Percentiles rank a stretch among this genome's conserved stretches.
These are phyloP conservation scores for Ianthella basta DNA, from an alignment of 37 sponge, comb jelly and placozoan species.

Conservation along the genomic window DNA sequence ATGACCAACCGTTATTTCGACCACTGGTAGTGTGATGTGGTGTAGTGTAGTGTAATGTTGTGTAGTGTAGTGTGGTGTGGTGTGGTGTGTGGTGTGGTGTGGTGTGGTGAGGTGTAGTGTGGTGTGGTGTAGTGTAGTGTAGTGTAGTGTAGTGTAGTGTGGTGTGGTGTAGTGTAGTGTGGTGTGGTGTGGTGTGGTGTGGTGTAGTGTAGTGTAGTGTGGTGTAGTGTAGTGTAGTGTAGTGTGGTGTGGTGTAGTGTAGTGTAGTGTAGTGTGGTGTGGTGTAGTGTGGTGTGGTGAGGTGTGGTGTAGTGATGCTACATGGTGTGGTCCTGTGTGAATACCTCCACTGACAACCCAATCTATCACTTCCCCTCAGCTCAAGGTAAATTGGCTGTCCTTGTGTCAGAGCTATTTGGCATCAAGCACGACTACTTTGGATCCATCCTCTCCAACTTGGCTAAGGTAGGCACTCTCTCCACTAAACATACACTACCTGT, in stretches of 20 bases:
- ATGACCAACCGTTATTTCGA: too few species aligned
- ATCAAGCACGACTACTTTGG: slow-evolving; percentile 90
- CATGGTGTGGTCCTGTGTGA: background rate
- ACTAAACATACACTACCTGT: background rate
- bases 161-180: slow-evolving; percentile 35
- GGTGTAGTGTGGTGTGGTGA: slow-evolving; percentile 27
- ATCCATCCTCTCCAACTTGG: slow-evolving; percentile 86
- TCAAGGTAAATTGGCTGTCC: slow-evolving; percentile 67
- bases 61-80: slow-evolving; percentile 23
- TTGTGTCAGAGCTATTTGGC: slow-evolving; percentile 77
- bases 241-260: slow-evolving; percentile 23
- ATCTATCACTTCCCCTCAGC: too few species aligned
- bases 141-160: background rate
- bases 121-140: background rate
- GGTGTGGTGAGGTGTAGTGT: background rate
- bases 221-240: slow-evolving; percentile 20
- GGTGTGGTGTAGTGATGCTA: slow-evolving; percentile 14
- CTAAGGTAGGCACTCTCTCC: slow-evolving; percentile 55
- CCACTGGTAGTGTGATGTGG: too few species aligned
- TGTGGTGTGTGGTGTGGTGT: background rate
- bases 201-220: slow-evolving; percentile 29
- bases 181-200: slow-evolving; percentile 31
- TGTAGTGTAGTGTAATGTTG: too few species aligned
- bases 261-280: slow-evolving; percentile 21
- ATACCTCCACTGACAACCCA: too few species aligned